phyloP scores from a whole-genome alignment of 2,797 vertebrate genomes.

The Sternarchorhynchus goeldii region DNA sequence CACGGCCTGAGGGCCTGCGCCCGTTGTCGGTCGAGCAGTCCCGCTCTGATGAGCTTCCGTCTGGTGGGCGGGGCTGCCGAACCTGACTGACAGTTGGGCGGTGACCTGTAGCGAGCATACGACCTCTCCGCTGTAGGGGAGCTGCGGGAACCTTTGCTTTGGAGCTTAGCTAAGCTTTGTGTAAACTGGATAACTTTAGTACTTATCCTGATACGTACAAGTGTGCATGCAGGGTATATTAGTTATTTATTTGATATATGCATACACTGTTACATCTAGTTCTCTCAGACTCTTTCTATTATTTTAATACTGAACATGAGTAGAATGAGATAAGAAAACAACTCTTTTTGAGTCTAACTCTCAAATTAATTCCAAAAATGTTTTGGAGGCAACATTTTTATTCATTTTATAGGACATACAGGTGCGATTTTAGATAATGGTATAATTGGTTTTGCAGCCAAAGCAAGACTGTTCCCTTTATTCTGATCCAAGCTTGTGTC shows the following conservation, averaged over 20 bases:
- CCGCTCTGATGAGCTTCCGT: background rate
- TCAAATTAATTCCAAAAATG: background rate
- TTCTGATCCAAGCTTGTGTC: background rate
- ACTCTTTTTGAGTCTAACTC: background rate
- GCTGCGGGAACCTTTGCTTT: too few relatives aligned
- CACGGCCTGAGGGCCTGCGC: background rate
- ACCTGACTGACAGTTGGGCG: background rate
- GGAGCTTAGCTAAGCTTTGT: too few relatives aligned
- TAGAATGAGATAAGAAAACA: background rate
- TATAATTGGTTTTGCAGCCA: background rate
- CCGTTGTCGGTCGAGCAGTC: background rate
- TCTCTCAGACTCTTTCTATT: background rate
- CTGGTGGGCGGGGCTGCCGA: background rate
- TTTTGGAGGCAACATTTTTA: background rate
- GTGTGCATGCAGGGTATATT: background rate
- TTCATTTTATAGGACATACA: background rate
- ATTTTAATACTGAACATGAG: background rate
- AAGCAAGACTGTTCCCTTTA: slow-evolving; percentile 1
- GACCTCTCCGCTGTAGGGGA: too few relatives aligned
- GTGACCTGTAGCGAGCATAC: background rate
- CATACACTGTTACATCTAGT: background rate
- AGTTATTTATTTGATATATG: background rate
- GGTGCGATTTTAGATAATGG: too few relatives aligned
- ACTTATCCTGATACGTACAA: too few relatives aligned
- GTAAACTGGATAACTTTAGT: too few relatives aligned